Conservation (phyloP, 2,888 invertebrate genomes). For the Prionchulus punctatus region DNA sequence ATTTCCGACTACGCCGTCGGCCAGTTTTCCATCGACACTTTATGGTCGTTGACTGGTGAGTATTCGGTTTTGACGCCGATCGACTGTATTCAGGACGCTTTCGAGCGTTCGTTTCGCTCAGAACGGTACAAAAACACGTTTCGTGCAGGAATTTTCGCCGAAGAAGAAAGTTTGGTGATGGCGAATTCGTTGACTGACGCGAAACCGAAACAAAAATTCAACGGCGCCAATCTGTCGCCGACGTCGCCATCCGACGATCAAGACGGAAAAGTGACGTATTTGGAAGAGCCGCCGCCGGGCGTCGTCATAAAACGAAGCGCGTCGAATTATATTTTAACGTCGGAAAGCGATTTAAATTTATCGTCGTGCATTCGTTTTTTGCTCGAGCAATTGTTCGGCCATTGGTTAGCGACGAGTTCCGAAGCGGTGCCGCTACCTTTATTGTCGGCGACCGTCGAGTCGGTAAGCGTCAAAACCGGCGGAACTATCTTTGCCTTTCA, state of each 20-base stretch:
- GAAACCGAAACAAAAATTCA: too few relatives aligned
- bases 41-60: conserved; percentile 32
- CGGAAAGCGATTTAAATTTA: conserved; percentile 48
- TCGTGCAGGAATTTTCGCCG: background rate
- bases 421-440: conserved; percentile 30
- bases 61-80: background rate
- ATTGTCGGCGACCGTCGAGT: conserved; percentile 35
- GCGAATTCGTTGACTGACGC: too few relatives aligned
- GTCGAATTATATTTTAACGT: conserved; percentile 3
- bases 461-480: conserved; percentile 35
- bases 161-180: background rate
- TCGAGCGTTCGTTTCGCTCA: background rate
- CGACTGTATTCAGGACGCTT: background rate
- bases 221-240: too few relatives aligned
- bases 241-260: too few relatives aligned
- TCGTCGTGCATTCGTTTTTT: conserved; percentile 81
- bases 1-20: background rate
- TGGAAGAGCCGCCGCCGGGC: background rate
- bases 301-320: background rate
- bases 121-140: background rate
- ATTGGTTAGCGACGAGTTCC: conserved; percentile 42
- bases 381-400: conserved; percentile 71
- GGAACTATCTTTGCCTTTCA: too few relatives aligned
- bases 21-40: conserved; percentile 32
- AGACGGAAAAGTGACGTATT: too few relatives aligned